These are phyloP conservation scores for Coregonus clupeaformis DNA, from an alignment of 2,113 vertebrate species.

Conservation along the genomic window DNA sequence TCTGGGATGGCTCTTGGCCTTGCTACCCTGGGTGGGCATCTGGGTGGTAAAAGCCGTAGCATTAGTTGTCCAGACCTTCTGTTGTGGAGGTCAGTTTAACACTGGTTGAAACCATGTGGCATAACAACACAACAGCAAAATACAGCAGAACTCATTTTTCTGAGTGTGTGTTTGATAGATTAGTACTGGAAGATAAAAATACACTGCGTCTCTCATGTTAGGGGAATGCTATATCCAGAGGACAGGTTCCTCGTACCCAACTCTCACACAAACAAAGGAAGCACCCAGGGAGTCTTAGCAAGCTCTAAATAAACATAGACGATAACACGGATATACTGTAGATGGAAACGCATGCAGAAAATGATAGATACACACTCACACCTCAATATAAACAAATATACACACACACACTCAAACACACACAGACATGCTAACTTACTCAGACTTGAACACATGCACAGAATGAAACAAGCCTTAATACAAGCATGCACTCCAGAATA, in stretches of 20 bases:
- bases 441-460: background rate
- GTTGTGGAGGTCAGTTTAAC: background rate
- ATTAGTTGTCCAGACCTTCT: background rate
- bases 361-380: background rate
- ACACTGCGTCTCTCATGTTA: background rate
- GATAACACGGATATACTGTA: background rate
- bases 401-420: background rate
- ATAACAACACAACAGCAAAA: background rate
- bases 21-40: background rate
- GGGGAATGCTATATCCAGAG: background rate
- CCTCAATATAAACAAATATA: background rate
- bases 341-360: background rate
- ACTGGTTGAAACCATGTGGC: background rate
- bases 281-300: background rate
- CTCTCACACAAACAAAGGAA: background rate
- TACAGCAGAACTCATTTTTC: background rate
- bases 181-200: background rate
- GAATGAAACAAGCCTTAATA: background rate
- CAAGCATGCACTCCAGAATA: background rate
- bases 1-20: background rate
- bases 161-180: background rate
- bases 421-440: background rate
- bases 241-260: background rate
- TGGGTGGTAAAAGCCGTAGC: background rate
- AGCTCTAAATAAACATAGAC: background rate